phyloP scores from a whole-genome alignment of 2,888 invertebrate genomes.

The Nomada goodeniana region DNA sequence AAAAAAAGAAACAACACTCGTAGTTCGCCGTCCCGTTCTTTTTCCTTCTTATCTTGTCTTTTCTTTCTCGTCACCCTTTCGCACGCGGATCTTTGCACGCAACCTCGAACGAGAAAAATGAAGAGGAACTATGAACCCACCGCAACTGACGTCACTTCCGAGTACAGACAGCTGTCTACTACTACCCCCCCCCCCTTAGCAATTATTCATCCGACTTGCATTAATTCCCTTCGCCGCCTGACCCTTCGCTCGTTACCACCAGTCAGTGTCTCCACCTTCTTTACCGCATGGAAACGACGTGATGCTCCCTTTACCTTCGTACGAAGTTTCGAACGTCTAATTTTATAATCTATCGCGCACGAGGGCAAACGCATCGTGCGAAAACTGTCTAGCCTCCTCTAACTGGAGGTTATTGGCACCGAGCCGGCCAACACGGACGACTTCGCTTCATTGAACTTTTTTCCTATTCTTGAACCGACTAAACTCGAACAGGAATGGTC shows the following conservation, averaged over 20 bases:
- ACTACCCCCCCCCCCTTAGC: slow-evolving; percentile 28
- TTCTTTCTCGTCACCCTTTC: slow-evolving; percentile 14
- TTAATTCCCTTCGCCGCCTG: slow-evolving; percentile 50
- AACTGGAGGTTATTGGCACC: slow-evolving; percentile 76
- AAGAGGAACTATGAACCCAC: slow-evolving; percentile 63
- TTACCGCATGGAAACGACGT: slow-evolving; percentile 45
- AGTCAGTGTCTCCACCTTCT: slow-evolving; percentile 49
- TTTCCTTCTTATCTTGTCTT: slow-evolving; percentile 4
- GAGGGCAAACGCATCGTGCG: slow-evolving; percentile 80
- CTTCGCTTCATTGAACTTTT: slow-evolving; percentile 69
- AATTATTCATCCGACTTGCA: slow-evolving; percentile 55
- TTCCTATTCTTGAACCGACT: slow-evolving; percentile 27
- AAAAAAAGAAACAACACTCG: not conserved
- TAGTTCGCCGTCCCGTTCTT: not conserved
- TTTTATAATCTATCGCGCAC: slow-evolving; percentile 78
- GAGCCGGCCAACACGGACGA: slow-evolving; percentile 72
- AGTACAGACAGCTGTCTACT: slow-evolving; percentile 56
- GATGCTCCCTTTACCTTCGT: slow-evolving; percentile 69
- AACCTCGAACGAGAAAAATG: slow-evolving; percentile 41
- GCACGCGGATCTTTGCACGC: slow-evolving; percentile 1
- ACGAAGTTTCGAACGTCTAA: slow-evolving; percentile 77
- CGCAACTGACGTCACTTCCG: slow-evolving; percentile 58
- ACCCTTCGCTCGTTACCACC: slow-evolving; percentile 46
- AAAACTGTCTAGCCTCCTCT: slow-evolving; percentile 63
- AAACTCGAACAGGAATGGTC: not conserved